Conservation (phyloP, 2,797 vertebrate genomes). For the Mionectes olivaceus region DNA sequence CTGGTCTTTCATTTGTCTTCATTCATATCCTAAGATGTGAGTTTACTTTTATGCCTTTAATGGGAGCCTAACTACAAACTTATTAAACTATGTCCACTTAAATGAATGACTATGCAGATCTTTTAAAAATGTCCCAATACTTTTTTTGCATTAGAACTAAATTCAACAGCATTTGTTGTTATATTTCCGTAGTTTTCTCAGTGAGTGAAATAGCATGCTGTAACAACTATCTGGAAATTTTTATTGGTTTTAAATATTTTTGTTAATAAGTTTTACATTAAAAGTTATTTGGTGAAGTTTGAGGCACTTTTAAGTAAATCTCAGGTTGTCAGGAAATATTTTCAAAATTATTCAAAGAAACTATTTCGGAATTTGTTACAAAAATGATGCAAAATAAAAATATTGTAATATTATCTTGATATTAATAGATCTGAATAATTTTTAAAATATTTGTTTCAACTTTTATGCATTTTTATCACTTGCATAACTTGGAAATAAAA, state of each 20-base stretch:
- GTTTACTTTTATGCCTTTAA: not conserved
- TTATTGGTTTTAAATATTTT: not conserved
- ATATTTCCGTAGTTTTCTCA: not conserved
- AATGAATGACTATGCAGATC: not conserved
- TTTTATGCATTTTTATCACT: not conserved
- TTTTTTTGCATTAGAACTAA: not conserved
- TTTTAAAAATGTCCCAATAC: not conserved
- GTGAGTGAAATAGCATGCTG: not conserved
- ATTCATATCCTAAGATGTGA: not conserved
- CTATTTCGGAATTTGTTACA: not conserved
- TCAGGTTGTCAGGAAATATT: not conserved
- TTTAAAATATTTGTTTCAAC: rapidly evolving
- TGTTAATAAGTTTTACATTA: not conserved
- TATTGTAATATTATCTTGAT: not conserved
- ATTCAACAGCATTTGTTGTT: not conserved
- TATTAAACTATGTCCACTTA: not conserved
- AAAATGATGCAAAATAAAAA: not conserved
- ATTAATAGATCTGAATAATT: not conserved
- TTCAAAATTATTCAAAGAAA: not conserved
- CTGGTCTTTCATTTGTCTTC: not conserved
- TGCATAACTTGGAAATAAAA: not conserved
- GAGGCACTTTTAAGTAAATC: not conserved
- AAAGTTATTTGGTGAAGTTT: not conserved
- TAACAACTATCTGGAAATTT: not conserved
- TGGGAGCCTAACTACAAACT: not conserved